Evolutionary conservation across 2,113 vertebrate genomes (phyloP).

Genomic region (Zapornia atra): DNA sequence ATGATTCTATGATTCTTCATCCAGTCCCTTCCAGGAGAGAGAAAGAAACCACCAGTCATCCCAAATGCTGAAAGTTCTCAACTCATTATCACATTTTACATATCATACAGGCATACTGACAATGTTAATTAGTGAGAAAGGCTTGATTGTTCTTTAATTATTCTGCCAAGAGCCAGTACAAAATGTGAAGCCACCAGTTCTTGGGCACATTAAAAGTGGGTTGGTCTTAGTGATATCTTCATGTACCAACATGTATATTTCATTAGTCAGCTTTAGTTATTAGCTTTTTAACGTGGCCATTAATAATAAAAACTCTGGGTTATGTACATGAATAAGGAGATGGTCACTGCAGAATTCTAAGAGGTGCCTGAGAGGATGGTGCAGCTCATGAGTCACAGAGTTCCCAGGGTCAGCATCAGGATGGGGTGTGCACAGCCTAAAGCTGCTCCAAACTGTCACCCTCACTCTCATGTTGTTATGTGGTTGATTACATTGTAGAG

Average conservation of each 20-base stretch:
- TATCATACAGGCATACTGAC: background rate
- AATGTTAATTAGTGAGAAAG: constrained; percentile 10
- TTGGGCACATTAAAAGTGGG: background rate
- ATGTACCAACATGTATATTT: constrained; percentile 7
- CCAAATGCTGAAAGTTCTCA: background rate
- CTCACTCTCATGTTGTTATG: background rate
- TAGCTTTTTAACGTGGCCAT: background rate
- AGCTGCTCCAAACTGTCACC: background rate
- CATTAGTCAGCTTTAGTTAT: background rate
- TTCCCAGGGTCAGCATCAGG: background rate
- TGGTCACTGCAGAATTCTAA: background rate
- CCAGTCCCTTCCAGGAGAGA: background rate
- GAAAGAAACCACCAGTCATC: background rate
- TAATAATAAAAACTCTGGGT: background rate
- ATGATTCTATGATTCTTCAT: background rate
- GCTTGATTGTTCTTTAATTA: constrained; percentile 37
- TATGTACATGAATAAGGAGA: background rate
- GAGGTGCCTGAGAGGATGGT: fast-evolving
- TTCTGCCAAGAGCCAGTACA: background rate
- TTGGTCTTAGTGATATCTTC: constrained; percentile 3
- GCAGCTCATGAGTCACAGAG: background rate
- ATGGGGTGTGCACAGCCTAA: background rate
- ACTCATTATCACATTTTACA: constrained; percentile 5
- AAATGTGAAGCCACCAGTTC: background rate
- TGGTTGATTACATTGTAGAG: background rate